Evolutionary conservation across 64 coral and sea anemone genomes (phyloP).

Genomic region (Anthopleura sola): DNA sequence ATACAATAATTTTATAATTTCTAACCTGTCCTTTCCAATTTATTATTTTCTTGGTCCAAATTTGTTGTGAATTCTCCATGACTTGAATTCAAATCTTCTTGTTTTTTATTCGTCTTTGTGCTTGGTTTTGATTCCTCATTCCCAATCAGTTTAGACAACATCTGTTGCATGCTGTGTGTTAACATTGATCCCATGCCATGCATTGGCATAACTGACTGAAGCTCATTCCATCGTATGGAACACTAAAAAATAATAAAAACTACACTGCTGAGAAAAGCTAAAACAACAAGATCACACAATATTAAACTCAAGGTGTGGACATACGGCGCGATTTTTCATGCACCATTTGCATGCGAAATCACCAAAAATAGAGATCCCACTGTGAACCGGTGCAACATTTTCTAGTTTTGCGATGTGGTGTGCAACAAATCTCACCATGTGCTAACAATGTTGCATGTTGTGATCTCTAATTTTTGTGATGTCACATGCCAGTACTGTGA

Average conservation of each 20-base stretch:
- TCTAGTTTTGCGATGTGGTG: too few species aligned
- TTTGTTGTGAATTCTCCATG: background rate
- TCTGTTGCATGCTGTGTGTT: background rate
- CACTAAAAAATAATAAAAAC: constrained; percentile 30
- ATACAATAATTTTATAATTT: too few species aligned
- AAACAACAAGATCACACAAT: background rate
- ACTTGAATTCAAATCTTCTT: background rate
- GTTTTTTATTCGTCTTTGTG: background rate
- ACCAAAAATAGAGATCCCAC: too few species aligned
- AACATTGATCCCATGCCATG: background rate
- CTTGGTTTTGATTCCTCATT: background rate
- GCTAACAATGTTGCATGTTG: too few species aligned
- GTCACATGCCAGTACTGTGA: too few species aligned
- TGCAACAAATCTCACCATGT: too few species aligned
- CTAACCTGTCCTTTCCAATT: background rate
- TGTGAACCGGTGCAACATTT: too few species aligned
- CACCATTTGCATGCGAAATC: too few species aligned
- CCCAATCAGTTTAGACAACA: background rate
- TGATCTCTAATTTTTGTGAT: too few species aligned
- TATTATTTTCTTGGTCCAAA: background rate
- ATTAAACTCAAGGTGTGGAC: too few species aligned
- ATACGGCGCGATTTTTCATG: too few species aligned
- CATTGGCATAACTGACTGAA: constrained; percentile 19
- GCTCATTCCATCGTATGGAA: constrained; percentile 75
- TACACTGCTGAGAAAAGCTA: too few species aligned